Percentiles rank a stretch among this genome's conserved stretches.
These are phyloP conservation scores for Caenorhabditis sinica DNA, from an alignment of 2,888 invertebrate species.

Conservation along the genomic window DNA sequence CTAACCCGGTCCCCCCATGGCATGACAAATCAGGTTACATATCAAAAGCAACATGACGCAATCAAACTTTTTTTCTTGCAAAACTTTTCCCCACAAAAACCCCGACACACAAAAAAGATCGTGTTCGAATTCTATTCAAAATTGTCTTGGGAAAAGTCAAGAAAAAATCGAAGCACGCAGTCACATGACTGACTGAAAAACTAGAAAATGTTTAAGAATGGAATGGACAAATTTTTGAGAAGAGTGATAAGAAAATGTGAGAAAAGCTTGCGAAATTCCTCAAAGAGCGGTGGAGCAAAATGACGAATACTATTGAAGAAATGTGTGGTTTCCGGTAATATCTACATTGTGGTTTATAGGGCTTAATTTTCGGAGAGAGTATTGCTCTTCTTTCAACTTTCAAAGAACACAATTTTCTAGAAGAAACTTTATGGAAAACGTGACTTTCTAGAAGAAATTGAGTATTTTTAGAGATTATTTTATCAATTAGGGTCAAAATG, in stretches of 20 bases:
- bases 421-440: not conserved
- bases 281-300: not conserved
- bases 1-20: no score
- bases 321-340: conserved; percentile 9
- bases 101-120: not conserved
- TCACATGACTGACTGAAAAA: conserved; percentile 3
- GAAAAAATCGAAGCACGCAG: not conserved
- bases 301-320: not conserved
- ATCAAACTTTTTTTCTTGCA: no score
- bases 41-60: no score
- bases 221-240: not conserved
- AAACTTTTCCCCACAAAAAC: no score
- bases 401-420: conserved; percentile 6
- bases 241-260: not conserved
- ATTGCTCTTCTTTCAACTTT: not conserved
- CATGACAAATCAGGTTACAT: no score
- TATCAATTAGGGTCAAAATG: conserved; percentile 6
- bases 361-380: not conserved
- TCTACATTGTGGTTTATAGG: not conserved
- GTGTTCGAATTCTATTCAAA: no score
- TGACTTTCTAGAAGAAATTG: not conserved
- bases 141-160: no score
- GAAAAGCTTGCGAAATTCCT: conserved; percentile 9
- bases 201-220: no score
- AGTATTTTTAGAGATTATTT: not conserved